These are phyloP conservation scores for Rhagoletis zephyria DNA, from an alignment of 1,140 invertebrate species.

Conservation along the genomic window DNA sequence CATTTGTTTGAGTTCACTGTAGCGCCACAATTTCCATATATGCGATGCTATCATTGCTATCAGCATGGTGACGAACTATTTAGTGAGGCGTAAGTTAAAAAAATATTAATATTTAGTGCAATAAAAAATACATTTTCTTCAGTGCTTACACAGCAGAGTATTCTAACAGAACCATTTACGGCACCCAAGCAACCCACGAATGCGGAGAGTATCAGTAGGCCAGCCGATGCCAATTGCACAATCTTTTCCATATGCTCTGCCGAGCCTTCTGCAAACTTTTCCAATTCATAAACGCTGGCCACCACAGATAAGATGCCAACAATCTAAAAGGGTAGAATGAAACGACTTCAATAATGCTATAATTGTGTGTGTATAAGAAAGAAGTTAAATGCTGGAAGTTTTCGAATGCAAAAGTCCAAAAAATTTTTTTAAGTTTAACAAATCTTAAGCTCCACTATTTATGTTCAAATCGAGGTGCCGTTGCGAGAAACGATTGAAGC, in stretches of 20 bases:
- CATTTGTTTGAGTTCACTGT: constrained; percentile 63
- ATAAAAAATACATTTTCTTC: not conserved
- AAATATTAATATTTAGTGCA: not conserved
- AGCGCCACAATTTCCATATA: constrained; percentile 64
- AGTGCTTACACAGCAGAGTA: constrained; percentile 63
- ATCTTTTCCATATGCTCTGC: constrained; percentile 63
- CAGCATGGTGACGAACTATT: constrained; percentile 63
- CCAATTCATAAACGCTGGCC: constrained; percentile 65
- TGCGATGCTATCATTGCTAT: constrained; percentile 62
- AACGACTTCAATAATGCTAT: no score
- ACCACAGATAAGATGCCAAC: constrained; percentile 64
- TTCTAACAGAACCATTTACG: constrained; percentile 67
- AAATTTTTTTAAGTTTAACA: no score
- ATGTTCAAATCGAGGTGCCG: no score
- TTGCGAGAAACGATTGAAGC: no score
- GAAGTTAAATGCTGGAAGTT: no score
- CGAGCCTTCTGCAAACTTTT: constrained; percentile 63
- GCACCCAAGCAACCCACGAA: constrained; percentile 66
- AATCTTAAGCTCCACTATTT: no score
- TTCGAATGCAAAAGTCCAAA: no score
- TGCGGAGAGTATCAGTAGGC: constrained; percentile 61
- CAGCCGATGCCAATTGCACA: constrained; percentile 62
- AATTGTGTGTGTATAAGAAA: no score
- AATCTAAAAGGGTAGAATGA: constrained; percentile 54
- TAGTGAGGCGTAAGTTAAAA: not conserved